Evolutionary conservation across 2,113 vertebrate genomes (phyloP).

Genomic region (Hypanus sabinus): DNA sequence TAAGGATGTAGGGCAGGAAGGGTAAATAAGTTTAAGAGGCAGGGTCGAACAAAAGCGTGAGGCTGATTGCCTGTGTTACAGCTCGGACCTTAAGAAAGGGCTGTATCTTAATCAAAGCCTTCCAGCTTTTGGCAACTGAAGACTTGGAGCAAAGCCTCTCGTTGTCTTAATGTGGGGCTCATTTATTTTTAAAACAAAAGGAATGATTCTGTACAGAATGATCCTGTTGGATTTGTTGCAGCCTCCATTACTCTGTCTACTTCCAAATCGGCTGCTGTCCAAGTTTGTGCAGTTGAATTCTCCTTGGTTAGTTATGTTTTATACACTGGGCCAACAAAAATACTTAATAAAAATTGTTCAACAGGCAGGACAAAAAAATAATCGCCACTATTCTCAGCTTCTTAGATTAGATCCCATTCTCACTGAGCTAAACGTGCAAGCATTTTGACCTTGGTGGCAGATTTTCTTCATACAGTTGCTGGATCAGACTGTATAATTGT

Average conservation of each 20-base stretch:
- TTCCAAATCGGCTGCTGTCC: slow-evolving; percentile 5
- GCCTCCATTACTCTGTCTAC: neutral
- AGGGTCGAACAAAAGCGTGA: neutral
- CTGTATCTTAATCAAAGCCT: neutral
- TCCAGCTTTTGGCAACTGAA: neutral
- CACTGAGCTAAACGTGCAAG: too few species aligned
- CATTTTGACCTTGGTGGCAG: too few species aligned
- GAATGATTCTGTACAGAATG: neutral
- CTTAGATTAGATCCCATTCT: too few species aligned
- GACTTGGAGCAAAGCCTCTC: neutral
- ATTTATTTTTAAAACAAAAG: neutral
- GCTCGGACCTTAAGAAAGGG: neutral
- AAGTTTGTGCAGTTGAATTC: neutral
- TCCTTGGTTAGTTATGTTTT: neutral
- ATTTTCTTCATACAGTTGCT: too few species aligned
- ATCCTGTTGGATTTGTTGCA: neutral
- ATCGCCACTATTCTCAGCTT: neutral
- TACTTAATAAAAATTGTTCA: neutral
- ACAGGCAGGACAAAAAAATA: neutral
- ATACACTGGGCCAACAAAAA: neutral
- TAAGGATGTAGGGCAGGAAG: neutral
- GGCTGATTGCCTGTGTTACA: neutral
- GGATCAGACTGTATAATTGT: too few species aligned
- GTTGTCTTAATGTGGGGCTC: neutral
- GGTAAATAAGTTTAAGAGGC: neutral